These are phyloP conservation scores for Ceyx cyanopectus DNA, from an alignment of 2,113 vertebrate species.

Conservation along the genomic window DNA sequence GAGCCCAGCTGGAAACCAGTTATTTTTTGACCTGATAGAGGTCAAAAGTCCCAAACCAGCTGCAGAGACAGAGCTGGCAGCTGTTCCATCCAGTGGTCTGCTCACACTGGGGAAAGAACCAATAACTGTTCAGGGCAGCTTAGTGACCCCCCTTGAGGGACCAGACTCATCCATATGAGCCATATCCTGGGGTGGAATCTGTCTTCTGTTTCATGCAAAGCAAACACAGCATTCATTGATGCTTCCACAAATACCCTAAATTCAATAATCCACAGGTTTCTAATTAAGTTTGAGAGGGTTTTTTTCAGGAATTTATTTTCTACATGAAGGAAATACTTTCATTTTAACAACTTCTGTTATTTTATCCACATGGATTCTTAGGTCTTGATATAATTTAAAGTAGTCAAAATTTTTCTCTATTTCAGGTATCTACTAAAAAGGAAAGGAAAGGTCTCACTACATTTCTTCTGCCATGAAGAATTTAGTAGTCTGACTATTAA, in stretches of 20 bases:
- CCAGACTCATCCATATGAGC: not conserved
- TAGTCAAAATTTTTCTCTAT: not conserved
- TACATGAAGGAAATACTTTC: not conserved
- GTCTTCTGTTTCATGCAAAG: not conserved
- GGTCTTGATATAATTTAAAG: not conserved
- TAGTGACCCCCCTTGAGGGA: not conserved
- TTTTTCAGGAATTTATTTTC: not conserved
- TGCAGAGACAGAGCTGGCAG: not conserved
- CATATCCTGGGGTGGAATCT: not conserved
- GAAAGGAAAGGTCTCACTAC: not conserved
- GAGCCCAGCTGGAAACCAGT: not conserved
- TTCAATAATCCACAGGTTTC: not conserved
- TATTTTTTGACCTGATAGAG: not conserved
- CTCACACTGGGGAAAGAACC: not conserved
- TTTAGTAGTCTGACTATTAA: not conserved
- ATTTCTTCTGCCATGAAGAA: not conserved
- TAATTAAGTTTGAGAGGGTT: not conserved
- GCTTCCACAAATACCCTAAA: not conserved
- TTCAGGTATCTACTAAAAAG: not conserved
- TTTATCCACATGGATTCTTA: not conserved
- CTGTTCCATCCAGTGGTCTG: not conserved
- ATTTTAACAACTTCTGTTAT: too few species aligned
- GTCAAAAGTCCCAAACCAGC: not conserved
- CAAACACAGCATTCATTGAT: fast-evolving
- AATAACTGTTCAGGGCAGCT: not conserved